phyloP scores from a whole-genome alignment of 2,888 invertebrate species.

The Melieria crassipennis region DNA sequence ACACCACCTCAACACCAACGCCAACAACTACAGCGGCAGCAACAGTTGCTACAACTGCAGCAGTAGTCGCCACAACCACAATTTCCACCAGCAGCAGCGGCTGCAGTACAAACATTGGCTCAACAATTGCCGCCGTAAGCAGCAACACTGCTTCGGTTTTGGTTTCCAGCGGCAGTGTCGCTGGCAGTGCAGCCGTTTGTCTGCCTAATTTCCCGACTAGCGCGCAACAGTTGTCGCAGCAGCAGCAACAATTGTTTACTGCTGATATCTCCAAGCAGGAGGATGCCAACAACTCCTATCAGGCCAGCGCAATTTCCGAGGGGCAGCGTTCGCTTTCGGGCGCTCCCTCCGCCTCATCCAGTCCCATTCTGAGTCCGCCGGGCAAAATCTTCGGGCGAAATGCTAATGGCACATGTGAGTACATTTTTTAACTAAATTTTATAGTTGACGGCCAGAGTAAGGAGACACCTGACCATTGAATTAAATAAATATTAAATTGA shows the following conservation, averaged over 20 bases:
- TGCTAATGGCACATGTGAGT: slow-evolving; percentile 66
- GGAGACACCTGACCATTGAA: no score
- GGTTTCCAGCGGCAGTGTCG: slow-evolving; percentile 38
- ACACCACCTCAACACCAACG: slow-evolving; percentile 42
- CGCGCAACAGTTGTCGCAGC: slow-evolving; percentile 12
- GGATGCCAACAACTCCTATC: slow-evolving; percentile 56
- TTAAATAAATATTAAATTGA: background rate
- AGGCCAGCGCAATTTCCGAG: slow-evolving; percentile 58
- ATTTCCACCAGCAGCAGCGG: slow-evolving; percentile 29
- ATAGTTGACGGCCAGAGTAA: no score
- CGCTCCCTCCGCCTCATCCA: slow-evolving; percentile 65
- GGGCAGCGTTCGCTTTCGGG: slow-evolving; percentile 62
- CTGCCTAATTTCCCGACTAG: slow-evolving; percentile 33
- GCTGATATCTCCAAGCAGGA: slow-evolving; percentile 48
- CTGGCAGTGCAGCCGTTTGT: slow-evolving; percentile 44
- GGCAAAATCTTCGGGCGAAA: slow-evolving; percentile 65
- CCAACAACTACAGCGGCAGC: slow-evolving; percentile 35
- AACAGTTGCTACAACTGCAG: slow-evolving; percentile 31
- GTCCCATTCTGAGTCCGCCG: slow-evolving; percentile 64
- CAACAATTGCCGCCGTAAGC: slow-evolving; percentile 27
- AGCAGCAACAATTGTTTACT: slow-evolving; percentile 39
- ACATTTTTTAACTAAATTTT: background rate
- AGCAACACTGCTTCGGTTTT: slow-evolving; percentile 33
- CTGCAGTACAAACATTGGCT: slow-evolving; percentile 33
- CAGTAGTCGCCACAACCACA: slow-evolving; percentile 18